phyloP scores from a whole-genome alignment of 2,113 vertebrate genomes.

The Bufo bufo region DNA sequence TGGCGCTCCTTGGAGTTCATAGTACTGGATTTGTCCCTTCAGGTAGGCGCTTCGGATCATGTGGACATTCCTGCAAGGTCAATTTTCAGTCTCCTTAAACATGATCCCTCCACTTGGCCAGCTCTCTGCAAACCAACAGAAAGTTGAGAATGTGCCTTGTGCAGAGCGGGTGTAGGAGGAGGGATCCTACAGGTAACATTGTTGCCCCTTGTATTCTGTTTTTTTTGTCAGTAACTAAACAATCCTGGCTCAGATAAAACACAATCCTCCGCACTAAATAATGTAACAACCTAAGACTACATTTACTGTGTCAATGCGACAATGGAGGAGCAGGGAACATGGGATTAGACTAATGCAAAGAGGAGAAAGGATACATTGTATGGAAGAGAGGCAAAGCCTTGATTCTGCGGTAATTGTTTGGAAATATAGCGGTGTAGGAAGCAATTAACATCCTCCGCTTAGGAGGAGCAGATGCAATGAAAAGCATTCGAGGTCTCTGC shows the following conservation, averaged over 20 bases:
- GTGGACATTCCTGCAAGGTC: too few relatives aligned
- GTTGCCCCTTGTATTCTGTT: not conserved
- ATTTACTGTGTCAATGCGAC: not conserved
- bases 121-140: too few relatives aligned
- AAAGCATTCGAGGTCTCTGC: slow-evolving; percentile 5
- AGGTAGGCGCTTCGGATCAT: too few relatives aligned
- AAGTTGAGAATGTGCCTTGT: too few relatives aligned
- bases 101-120: too few relatives aligned
- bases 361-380: not conserved
- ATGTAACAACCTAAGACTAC: not conserved
- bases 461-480: not conserved
- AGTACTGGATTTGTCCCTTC: too few relatives aligned
- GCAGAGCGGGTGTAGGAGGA: too few relatives aligned
- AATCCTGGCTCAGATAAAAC: not conserved
- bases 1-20: too few relatives aligned
- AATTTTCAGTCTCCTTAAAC: too few relatives aligned
- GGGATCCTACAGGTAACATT: too few relatives aligned
- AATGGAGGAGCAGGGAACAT: not conserved
- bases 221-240: not conserved
- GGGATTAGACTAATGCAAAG: not conserved
- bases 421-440: not conserved
- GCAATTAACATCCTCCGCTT: slow-evolving; percentile 24
- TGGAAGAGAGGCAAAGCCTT: not conserved
- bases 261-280: not conserved
- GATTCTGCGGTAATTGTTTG: slow-evolving; percentile 41